phyloP scores from a whole-genome alignment of 1,140 invertebrate genomes.

The Drosophila ficusphila region DNA sequence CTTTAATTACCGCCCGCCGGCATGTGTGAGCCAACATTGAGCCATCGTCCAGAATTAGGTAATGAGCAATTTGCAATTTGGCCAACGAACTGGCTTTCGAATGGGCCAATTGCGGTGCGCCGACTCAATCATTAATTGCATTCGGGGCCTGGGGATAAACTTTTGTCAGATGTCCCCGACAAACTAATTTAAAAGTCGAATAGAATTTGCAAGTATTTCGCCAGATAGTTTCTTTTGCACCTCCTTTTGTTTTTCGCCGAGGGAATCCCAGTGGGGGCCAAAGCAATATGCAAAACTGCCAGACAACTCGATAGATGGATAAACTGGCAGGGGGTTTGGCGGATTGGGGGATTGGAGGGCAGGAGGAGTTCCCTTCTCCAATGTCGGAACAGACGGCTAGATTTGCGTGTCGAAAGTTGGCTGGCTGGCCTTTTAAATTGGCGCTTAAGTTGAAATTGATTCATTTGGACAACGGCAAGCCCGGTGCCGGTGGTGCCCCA shows the following conservation, averaged over 20 bases:
- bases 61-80: constrained; percentile 41
- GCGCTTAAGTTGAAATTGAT: constrained; percentile 76
- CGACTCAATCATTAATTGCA: constrained; percentile 62
- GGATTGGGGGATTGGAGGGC: constrained; percentile 17
- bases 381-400: constrained; percentile 18
- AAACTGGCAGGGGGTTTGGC: constrained; percentile 28
- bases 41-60: constrained; percentile 25
- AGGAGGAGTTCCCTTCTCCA: constrained; percentile 8
- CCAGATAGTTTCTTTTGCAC: constrained; percentile 38
- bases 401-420: constrained; percentile 69
- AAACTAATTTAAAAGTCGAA: constrained; percentile 79
- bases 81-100: not conserved
- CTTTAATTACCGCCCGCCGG: constrained; percentile 36
- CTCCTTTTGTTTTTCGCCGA: constrained; percentile 5
- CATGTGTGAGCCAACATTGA: constrained; percentile 21
- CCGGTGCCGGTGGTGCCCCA: not conserved
- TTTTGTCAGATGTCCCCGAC: constrained; percentile 44
- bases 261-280: constrained; percentile 8
- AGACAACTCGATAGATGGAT: constrained; percentile 53
- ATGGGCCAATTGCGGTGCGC: constrained; percentile 19
- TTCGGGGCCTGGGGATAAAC: constrained; percentile 32
- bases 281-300: constrained; percentile 65
- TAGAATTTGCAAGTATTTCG: constrained; percentile 61
- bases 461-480: constrained; percentile 51
- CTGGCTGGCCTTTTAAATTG: constrained; percentile 63